A percentile compares a stretch with the other conserved stretches of the same genome.
Conservation (phyloP, 1,140 invertebrate genomes). For the Drosophila bocqueti region DNA sequence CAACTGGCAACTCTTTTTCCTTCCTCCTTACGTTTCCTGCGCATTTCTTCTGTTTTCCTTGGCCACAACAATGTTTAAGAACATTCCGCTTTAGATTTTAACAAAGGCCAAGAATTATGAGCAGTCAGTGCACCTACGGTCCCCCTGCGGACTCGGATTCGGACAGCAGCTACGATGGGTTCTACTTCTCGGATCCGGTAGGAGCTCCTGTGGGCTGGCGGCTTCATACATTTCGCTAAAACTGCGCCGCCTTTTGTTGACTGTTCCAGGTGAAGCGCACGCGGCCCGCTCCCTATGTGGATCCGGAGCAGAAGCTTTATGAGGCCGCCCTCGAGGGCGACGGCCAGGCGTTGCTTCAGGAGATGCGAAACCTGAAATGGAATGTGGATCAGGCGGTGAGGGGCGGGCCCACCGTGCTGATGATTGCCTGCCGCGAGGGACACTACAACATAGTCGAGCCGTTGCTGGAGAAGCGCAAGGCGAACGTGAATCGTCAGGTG, state of each 20-base stretch:
- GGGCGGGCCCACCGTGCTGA: slow-evolving; percentile 52
- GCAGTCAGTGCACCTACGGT: slow-evolving; percentile 19
- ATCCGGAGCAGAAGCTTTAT: slow-evolving; percentile 47
- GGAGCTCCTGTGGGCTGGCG: background rate
- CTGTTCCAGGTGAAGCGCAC: slow-evolving; percentile 25
- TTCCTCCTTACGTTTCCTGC: slow-evolving; percentile 19
- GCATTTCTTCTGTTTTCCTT: background rate
- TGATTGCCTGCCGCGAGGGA: slow-evolving; percentile 61
- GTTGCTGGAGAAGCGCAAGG: slow-evolving; percentile 52
- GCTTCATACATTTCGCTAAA: background rate
- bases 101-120: slow-evolving; percentile 28
- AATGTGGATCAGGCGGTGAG: slow-evolving; percentile 37
- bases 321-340: slow-evolving; percentile 46
- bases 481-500: slow-evolving; percentile 68
- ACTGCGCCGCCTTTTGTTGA: background rate
- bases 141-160: slow-evolving; percentile 70
- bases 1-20: slow-evolving; percentile 1
- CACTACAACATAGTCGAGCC: slow-evolving; percentile 60
- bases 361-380: slow-evolving; percentile 57
- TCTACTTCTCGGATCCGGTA: slow-evolving; percentile 66
- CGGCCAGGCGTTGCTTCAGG: slow-evolving; percentile 23
- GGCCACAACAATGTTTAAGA: slow-evolving; percentile 19
- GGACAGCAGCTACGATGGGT: slow-evolving; percentile 78
- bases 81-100: slow-evolving; percentile 9
- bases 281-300: slow-evolving; percentile 23